phyloP scores from a whole-genome alignment of 1,140 invertebrate species.

The Samia ricini region DNA sequence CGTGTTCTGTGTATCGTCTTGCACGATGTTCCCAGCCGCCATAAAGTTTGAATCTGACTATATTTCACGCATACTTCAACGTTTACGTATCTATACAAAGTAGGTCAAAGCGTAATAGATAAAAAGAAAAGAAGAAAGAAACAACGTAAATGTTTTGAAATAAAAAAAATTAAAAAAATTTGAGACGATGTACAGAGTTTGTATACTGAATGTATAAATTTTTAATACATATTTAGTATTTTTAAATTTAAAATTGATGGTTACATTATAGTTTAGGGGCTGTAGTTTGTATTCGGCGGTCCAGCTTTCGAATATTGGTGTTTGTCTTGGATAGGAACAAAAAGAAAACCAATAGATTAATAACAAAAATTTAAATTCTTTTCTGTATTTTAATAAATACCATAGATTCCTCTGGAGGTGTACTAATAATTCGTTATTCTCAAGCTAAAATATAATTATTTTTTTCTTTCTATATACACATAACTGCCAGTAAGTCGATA shows the following conservation, averaged over 20 bases:
- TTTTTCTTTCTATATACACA: too few relatives aligned
- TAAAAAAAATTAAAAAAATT: too few relatives aligned
- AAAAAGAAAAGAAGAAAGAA: too few relatives aligned
- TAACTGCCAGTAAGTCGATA: not conserved
- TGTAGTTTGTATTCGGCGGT: constrained; percentile 58
- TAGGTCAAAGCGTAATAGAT: not conserved
- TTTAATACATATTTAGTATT: constrained; percentile 53
- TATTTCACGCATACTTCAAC: not conserved
- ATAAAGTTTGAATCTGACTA: not conserved
- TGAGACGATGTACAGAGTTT: constrained; percentile 15
- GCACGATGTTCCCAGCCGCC: too few relatives aligned
- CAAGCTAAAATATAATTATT: too few relatives aligned
- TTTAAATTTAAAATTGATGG: constrained; percentile 41
- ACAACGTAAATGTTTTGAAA: not conserved
- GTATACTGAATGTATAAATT: constrained; percentile 53
- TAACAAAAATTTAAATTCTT: too few relatives aligned
- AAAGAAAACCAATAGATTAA: too few relatives aligned
- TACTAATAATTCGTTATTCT: not conserved
- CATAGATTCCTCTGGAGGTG: not conserved
- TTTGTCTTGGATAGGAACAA: too few relatives aligned
- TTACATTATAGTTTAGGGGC: constrained; percentile 54
- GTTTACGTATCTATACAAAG: not conserved
- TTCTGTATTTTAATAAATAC: too few relatives aligned
- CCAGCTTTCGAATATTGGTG: constrained; percentile 77
- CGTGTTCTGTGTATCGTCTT: too few relatives aligned